These are phyloP conservation scores for Coenobita brevimanus DNA, from an alignment of 1,140 invertebrate genomes.

Conservation along the genomic window DNA sequence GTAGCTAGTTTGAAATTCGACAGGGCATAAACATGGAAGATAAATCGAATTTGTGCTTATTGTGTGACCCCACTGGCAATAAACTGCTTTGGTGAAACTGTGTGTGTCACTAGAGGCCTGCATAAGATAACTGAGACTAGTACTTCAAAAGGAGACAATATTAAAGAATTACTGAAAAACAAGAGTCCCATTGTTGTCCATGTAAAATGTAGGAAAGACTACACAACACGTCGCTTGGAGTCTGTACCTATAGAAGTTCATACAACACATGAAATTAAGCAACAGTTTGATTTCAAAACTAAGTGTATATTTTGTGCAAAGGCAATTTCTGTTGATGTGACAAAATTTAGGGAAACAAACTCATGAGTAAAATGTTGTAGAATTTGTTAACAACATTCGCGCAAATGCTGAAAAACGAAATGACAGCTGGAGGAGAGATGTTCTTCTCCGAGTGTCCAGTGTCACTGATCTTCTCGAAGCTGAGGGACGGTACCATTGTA, in stretches of 20 bases:
- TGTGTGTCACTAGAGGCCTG: conserved; percentile 1
- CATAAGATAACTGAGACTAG: neutral
- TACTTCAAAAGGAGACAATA: conserved; percentile 2
- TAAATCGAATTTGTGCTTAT: neutral
- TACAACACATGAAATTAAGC: neutral
- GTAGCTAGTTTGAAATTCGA: too few relatives aligned
- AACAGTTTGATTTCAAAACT: neutral
- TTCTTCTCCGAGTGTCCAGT: neutral
- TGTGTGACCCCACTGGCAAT: neutral
- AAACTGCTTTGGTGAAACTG: conserved; percentile 4
- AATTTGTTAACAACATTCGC: neutral
- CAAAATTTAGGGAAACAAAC: too few relatives aligned
- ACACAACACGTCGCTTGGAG: neutral
- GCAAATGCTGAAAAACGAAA: conserved; percentile 2
- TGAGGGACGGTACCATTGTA: neutral
- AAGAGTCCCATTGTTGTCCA: neutral
- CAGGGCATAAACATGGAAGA: too few relatives aligned
- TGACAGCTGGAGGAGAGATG: neutral
- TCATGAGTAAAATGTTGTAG: too few relatives aligned
- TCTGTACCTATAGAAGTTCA: neutral
- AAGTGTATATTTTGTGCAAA: neutral
- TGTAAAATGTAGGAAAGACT: conserved; percentile 2
- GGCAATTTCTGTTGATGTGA: neutral
- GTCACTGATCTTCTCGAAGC: neutral
- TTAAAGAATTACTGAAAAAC: neutral